A percentile compares a stretch with the other conserved stretches of the same genome.
These are phyloP conservation scores for Girardinus metallicus DNA, from an alignment of 2,797 vertebrate genomes.

Conservation along the genomic window DNA sequence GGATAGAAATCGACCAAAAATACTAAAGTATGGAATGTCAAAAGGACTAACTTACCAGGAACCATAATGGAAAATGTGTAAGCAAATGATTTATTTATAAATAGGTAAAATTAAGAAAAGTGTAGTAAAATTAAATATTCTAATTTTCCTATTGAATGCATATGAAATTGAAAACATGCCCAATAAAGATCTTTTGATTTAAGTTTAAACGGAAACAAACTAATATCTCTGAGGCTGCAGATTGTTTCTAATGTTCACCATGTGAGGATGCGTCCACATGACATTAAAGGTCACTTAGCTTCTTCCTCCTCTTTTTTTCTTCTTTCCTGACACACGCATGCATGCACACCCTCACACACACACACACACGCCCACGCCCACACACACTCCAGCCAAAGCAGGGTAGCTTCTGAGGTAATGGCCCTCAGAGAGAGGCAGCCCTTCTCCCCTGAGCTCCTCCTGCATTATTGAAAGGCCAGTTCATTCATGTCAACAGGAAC, in stretches of 20 bases:
- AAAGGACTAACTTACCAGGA: neutral
- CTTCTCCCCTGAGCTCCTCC: conserved; percentile 55
- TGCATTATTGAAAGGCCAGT: conserved; percentile 76
- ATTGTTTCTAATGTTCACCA: neutral
- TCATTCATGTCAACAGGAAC: conserved; percentile 76
- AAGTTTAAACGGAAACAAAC: neutral
- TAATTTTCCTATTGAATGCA: neutral
- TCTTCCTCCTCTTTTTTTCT: conserved; percentile 33
- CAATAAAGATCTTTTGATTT: neutral
- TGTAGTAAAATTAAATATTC: neutral
- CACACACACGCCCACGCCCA: neutral
- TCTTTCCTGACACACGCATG: neutral
- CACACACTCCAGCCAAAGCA: conserved; percentile 40
- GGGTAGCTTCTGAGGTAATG: conserved; percentile 69
- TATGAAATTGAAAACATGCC: neutral
- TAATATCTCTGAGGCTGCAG: neutral
- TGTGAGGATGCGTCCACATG: neutral
- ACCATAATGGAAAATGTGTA: neutral
- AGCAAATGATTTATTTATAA: neutral
- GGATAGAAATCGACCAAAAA: too few relatives aligned
- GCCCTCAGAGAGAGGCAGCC: conserved; percentile 57
- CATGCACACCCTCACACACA: neutral
- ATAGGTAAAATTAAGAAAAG: neutral
- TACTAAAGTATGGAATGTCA: too few relatives aligned
- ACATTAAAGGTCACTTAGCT: conserved; percentile 13